Evolutionary conservation across 1,140 invertebrate species (phyloP), one percentile per base, ranked within the genome.

Genomic region (Solen grandis): DNA sequence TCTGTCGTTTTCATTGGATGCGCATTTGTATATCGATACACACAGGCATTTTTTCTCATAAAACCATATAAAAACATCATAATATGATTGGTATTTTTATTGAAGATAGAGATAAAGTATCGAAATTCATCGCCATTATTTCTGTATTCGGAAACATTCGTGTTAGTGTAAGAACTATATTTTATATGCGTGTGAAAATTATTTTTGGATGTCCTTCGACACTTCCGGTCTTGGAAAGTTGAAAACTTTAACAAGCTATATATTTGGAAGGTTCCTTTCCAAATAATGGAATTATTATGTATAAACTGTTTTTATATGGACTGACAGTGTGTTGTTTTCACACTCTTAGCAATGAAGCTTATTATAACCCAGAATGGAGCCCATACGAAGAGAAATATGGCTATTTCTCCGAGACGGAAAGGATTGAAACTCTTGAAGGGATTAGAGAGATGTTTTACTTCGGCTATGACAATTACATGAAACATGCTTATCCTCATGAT

Each of bases 391-490:
- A 81, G n/a, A 93, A 93, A 84, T 94, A 93, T 91, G 91, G 91
- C 5, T 83, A 88, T 52, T 93, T 93, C 82, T 88, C 87, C 27
- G 90, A 92, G 60, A 81, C 57, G 22, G 88, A 92, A 65, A 65
- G 92, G 22, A 66, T 91, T 29, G 82, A 92, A 82, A 92, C 90
- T 84, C 72, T 90, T 31, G 83, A 92, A 16, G 84, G 85, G 35
- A 86, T 88, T 16, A 85, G 89, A 80, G 89, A 93, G 83, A 95
- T 94, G 94, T 95, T 95, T 88, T 89, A 92, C 52, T 94, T 93
- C 88, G 93, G 91, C 16, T 94, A 94, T 81, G 93, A 94, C 78
- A 94, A 91, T 85, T 94, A 94, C 85, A 93, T 94, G 91, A 92
- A 92, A 84, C 88, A 94, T 91, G 94, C 94, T 5, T 95, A 93